These are phyloP conservation scores for Manis pentadactyla DNA, from an alignment of 2,797 vertebrate species.

Conservation along the genomic window DNA sequence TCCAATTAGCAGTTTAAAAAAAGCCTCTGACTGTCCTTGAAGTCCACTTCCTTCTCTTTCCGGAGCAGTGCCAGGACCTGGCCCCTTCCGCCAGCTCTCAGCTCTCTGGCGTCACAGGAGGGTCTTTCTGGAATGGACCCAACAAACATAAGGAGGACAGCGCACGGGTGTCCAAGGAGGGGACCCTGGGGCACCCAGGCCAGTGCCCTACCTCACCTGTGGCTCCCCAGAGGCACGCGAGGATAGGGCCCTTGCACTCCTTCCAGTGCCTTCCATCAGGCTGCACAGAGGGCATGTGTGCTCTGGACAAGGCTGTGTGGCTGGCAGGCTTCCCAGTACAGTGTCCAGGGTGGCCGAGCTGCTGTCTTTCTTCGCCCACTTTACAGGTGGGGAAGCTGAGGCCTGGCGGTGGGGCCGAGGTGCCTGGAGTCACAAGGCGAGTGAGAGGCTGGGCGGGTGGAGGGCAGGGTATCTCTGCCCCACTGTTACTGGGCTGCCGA, in stretches of 20 bases:
- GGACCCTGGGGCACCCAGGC: neutral
- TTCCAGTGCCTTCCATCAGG: accelerated
- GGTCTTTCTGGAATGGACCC: accelerated
- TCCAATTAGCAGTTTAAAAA: neutral
- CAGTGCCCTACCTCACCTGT: accelerated
- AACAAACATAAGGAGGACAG: accelerated
- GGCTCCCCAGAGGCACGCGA: neutral
- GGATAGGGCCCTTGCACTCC: accelerated
- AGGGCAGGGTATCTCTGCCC: neutral
- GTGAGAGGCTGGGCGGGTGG: neutral
- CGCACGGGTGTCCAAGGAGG: accelerated
- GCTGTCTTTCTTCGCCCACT: neutral
- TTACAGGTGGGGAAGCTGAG: neutral
- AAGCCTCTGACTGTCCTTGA: neutral
- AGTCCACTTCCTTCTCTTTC: neutral
- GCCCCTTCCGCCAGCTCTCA: accelerated
- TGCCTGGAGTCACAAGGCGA: accelerated
- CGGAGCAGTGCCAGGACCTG: neutral
- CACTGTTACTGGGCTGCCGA: accelerated
- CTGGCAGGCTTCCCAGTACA: neutral
- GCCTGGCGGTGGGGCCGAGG: too few species aligned
- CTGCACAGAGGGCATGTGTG: accelerated
- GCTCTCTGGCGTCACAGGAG: accelerated
- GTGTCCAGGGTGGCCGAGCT: accelerated
- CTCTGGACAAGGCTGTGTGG: too few species aligned